Evolutionary conservation across 1,140 invertebrate species (phyloP).

Genomic region (Euwallacea fornicatus): DNA sequence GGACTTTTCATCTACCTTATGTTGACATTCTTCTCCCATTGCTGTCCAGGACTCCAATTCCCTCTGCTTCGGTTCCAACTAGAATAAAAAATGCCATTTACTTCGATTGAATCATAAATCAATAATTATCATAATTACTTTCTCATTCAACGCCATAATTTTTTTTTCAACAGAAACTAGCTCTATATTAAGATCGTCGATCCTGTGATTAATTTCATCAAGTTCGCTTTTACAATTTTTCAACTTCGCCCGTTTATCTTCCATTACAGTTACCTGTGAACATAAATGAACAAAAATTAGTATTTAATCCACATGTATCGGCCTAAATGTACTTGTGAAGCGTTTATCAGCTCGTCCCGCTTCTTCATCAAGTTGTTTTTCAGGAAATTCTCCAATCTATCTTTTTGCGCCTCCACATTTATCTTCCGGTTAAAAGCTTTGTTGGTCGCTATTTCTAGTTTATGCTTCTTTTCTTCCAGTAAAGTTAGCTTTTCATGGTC

Average conservation of each 20-base stretch:
- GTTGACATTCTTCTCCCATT: constrained; percentile 93
- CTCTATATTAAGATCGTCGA: constrained; percentile 81
- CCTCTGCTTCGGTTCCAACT: constrained; percentile 64
- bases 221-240: constrained; percentile 82
- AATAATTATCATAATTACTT: constrained; percentile 57
- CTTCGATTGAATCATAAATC: constrained; percentile 8
- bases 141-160: constrained; percentile 77
- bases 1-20: constrained; percentile 94
- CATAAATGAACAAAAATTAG: not conserved
- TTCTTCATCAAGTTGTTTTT: constrained; percentile 94
- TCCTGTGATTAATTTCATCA: constrained; percentile 75
- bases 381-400: constrained; percentile 95
- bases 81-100: not conserved
- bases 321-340: constrained; percentile 63
- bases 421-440: constrained; percentile 93
- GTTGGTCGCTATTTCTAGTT: constrained; percentile 93
- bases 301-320: not conserved
- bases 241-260: constrained; percentile 86
- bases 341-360: constrained; percentile 86
- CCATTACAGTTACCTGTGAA: constrained; percentile 82
- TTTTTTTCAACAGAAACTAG: constrained; percentile 79
- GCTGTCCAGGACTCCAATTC: constrained; percentile 82
- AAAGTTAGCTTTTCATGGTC: constrained; percentile 88
- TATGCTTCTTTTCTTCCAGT: constrained; percentile 91
- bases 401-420: constrained; percentile 95